Percentiles rank a stretch among this genome's conserved stretches.
These are phyloP conservation scores for Corynorhinus townsendii DNA, from an alignment of 2,113 vertebrate genomes.

Conservation along the genomic window DNA sequence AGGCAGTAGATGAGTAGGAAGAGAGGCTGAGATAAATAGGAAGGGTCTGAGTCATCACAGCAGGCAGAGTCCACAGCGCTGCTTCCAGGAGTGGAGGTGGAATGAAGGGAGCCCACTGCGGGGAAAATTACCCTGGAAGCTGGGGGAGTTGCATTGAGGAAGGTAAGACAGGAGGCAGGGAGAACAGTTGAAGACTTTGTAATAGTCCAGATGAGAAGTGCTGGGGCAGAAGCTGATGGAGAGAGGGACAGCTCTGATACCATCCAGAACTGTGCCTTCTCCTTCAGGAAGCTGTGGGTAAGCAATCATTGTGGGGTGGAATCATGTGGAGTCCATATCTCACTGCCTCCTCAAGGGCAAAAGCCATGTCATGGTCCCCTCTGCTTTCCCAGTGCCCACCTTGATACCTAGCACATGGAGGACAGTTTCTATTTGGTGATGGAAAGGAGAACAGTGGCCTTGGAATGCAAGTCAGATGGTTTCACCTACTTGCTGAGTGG, in stretches of 20 bases:
- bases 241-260: not conserved
- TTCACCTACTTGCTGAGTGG: not conserved
- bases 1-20: not conserved
- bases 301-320: not conserved
- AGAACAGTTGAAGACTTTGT: not conserved
- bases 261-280: not conserved
- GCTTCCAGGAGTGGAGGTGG: not conserved
- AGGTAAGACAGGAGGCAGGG: not conserved
- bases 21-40: not conserved
- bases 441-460: not conserved
- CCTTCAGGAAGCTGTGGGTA: not conserved
- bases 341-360: not conserved
- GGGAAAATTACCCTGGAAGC: not conserved
- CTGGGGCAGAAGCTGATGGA: not conserved
- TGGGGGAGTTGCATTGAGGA: not conserved
- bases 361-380: not conserved
- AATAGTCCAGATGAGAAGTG: not conserved
- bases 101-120: not conserved
- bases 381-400: not conserved
- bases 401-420: not conserved
- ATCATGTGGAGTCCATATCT: not conserved
- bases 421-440: not conserved
- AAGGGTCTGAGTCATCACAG: not conserved
- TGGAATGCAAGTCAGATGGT: not conserved
- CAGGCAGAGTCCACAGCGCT: not conserved